Conservation (phyloP, 1,140 invertebrate genomes). For the Coptotermes formosanus region DNA sequence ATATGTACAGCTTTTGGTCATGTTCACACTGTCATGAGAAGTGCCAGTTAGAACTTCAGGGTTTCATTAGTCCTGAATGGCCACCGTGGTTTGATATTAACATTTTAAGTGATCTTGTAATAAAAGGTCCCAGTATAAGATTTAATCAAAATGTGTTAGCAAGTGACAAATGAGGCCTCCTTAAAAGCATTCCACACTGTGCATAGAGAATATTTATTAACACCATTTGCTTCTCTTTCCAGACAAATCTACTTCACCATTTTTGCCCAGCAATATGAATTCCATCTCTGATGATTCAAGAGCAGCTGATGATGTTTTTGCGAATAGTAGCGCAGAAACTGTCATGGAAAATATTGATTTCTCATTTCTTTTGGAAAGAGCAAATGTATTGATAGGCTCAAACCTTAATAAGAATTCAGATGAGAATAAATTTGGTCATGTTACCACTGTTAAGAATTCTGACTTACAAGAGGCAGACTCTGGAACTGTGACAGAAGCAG, state of each 20-base stretch:
- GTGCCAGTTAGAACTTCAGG: too few relatives aligned
- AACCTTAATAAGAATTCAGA: too few relatives aligned
- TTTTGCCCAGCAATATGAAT: background rate
- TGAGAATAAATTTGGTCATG: too few relatives aligned
- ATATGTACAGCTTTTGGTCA: too few relatives aligned
- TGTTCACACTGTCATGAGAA: too few relatives aligned
- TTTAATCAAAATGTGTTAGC: background rate
- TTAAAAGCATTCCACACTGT: background rate
- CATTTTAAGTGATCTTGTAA: too few relatives aligned
- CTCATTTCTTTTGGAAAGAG: slow-evolving; percentile 22
- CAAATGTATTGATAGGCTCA: background rate
- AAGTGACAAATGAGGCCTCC: background rate
- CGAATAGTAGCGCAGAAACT: slow-evolving; percentile 40
- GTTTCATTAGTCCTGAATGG: too few relatives aligned
- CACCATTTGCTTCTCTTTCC: too few relatives aligned
- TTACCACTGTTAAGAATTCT: too few relatives aligned
- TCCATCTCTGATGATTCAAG: slow-evolving; percentile 30
- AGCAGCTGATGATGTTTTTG: slow-evolving; percentile 39
- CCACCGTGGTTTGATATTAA: too few relatives aligned
- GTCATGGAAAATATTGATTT: slow-evolving; percentile 35
- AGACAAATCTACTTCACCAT: background rate
- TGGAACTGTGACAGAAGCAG: background rate
- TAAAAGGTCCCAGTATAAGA: background rate
- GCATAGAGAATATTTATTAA: too few relatives aligned
- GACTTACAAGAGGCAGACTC: too few relatives aligned